These are phyloP conservation scores for Ceratoteleas bidentatus DNA, from an alignment of 1,140 invertebrate genomes.

Conservation along the genomic window DNA sequence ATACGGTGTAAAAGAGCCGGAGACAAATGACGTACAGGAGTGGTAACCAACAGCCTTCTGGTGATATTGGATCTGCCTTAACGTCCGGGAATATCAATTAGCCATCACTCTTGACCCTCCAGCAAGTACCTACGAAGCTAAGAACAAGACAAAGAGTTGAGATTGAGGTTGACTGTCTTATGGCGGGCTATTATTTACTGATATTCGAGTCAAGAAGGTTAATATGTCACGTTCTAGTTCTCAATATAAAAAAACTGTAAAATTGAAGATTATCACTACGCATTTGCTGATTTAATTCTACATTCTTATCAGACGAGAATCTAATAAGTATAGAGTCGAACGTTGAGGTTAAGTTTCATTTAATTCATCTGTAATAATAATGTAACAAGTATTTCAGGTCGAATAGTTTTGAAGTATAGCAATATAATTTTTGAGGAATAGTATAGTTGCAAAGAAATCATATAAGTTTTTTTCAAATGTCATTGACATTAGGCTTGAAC, in stretches of 20 bases:
- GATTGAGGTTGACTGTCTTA: slow-evolving; percentile 57
- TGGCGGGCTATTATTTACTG: slow-evolving; percentile 52
- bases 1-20: slow-evolving; percentile 73
- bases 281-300: not conserved
- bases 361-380: no score
- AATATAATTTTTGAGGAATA: no score
- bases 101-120: slow-evolving; percentile 70
- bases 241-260: not conserved
- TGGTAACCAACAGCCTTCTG: slow-evolving; percentile 76
- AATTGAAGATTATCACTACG: not conserved
- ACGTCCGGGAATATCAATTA: slow-evolving; percentile 72
- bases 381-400: no score
- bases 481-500: no score
- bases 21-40: slow-evolving; percentile 79
- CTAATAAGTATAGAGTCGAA: no score
- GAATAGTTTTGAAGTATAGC: no score
- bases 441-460: no score
- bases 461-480: no score
- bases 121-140: slow-evolving; percentile 52
- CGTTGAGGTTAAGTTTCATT: no score
- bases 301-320: no score
- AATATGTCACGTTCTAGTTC: slow-evolving; percentile 24
- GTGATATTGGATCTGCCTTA: slow-evolving; percentile 77
- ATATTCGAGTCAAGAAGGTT: slow-evolving; percentile 45
- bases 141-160: slow-evolving; percentile 52